Evolutionary conservation across 2,113 vertebrate genomes (phyloP).

Genomic region (Eptesicus fuscus): DNA sequence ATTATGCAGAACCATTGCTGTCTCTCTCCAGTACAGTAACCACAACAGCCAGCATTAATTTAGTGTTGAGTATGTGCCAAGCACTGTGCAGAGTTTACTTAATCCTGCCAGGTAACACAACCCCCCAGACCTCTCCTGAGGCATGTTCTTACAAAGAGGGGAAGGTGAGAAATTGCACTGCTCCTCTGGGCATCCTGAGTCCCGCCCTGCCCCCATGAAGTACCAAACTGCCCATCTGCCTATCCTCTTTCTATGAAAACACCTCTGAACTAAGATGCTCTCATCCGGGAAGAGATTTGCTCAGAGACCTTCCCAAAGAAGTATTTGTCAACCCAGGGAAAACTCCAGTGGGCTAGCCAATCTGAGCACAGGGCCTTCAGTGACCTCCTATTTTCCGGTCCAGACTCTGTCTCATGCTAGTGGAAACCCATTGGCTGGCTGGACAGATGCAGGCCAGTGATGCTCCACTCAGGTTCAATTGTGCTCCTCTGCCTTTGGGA

Average conservation of each 20-base stretch:
- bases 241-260: neutral
- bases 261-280: neutral
- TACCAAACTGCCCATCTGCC: neutral
- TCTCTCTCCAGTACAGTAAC: neutral
- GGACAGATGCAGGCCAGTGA: neutral
- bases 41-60: neutral
- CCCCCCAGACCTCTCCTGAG: neutral
- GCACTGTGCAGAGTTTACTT: neutral
- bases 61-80: neutral
- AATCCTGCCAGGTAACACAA: neutral
- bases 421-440: neutral
- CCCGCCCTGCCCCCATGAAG: neutral
- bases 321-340: neutral
- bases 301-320: neutral
- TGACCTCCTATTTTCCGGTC: neutral
- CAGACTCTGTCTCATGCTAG: neutral
- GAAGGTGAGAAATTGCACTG: neutral
- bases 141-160: neutral
- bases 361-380: neutral
- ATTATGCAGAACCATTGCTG: neutral
- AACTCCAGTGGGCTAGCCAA: neutral
- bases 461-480: neutral
- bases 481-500: neutral
- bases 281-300: neutral
- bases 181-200: neutral